Base-by-base conservation (phyloP, 2,113 vertebrate genomes). In the Odocoileus virginianus region DNA sequence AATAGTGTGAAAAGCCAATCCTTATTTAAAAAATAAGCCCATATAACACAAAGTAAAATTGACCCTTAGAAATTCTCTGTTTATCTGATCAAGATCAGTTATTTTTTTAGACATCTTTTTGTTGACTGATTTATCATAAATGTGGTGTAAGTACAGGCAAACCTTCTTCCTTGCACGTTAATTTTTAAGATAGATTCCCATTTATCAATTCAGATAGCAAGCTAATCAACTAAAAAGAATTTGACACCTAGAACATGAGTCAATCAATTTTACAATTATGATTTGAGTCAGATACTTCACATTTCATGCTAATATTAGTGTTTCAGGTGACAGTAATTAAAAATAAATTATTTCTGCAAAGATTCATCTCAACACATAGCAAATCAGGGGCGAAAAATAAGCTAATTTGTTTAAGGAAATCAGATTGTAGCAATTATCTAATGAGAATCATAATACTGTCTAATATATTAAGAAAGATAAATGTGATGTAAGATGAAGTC, bases 261-360 rank as follows among this genome's bases (percentile, higher is more conserved):
- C 79, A 94, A 23, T 86, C 21, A 88, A 2, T 89, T 85, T 43
- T 89, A 91, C 2, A 60, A 58, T 86, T 64, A 89, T 40, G 15
- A 82, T 14, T 45, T 33, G 58, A 74, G 74, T 85, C 43, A 94
- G 27, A 43, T 2, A 79, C 30, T 74, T 89, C 33, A 94, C 21
- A 60, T 33, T 67, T 76, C 78, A 27, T 95, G 54, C 27, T 95
- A 50, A 92, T 86, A 25, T 82, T 81, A 64, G 33, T 57, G 7
- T 54, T 40, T 85, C 54, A 55, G 55, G 36, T 85, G 50, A 30
- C 74, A 64, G 40, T 47, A 71, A 81, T 60, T 81, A 85, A 43
- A 91, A 95, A 61, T 50, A 86, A 88, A 74, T 85, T 86, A 95
- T 94, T 95, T 97, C 17, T 89, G 36, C 30, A 81, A 91, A 88